phyloP scores from a whole-genome alignment of 2,113 vertebrate species.

The Platichthys flesus region DNA sequence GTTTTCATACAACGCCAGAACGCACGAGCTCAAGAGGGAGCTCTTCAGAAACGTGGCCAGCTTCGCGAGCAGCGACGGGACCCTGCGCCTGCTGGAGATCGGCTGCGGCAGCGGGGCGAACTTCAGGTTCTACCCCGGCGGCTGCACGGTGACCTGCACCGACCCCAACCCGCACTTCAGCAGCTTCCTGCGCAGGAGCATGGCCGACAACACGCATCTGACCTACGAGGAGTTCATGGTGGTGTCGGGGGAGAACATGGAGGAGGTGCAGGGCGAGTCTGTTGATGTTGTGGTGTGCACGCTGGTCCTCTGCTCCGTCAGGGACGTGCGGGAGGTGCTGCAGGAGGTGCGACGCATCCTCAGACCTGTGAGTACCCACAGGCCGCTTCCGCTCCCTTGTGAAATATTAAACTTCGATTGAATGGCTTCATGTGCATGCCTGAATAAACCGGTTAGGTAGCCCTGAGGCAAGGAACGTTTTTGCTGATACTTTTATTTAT shows the following conservation, averaged over 20 bases:
- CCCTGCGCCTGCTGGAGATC: conserved; percentile 86
- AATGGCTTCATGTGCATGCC: neutral
- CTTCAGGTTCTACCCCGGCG: conserved; percentile 85
- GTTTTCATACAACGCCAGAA: conserved; percentile 67
- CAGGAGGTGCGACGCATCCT: conserved; percentile 84
- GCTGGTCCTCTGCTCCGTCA: conserved; percentile 87
- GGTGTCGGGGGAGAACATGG: conserved; percentile 81
- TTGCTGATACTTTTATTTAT: too few species aligned
- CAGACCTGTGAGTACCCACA: conserved; percentile 79
- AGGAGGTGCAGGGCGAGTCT: conserved; percentile 73
- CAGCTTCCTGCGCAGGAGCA: conserved; percentile 76
- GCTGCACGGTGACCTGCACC: conserved; percentile 84
- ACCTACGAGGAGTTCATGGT: conserved; percentile 80
- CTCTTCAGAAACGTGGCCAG: conserved; percentile 80
- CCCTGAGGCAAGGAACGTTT: too few species aligned
- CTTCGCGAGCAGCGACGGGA: conserved; percentile 68
- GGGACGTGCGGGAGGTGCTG: conserved; percentile 67
- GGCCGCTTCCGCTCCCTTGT: conserved; percentile 6
- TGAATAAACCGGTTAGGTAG: neutral
- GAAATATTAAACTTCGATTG: neutral
- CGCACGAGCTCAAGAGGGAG: conserved; percentile 81
- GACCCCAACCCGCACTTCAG: conserved; percentile 87
- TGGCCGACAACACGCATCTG: conserved; percentile 83
- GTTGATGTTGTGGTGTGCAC: conserved; percentile 87
- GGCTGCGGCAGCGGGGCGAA: conserved; percentile 87